Base-by-base conservation (phyloP, 1,140 invertebrate genomes). In the Drosophila paulistorum region DNA sequence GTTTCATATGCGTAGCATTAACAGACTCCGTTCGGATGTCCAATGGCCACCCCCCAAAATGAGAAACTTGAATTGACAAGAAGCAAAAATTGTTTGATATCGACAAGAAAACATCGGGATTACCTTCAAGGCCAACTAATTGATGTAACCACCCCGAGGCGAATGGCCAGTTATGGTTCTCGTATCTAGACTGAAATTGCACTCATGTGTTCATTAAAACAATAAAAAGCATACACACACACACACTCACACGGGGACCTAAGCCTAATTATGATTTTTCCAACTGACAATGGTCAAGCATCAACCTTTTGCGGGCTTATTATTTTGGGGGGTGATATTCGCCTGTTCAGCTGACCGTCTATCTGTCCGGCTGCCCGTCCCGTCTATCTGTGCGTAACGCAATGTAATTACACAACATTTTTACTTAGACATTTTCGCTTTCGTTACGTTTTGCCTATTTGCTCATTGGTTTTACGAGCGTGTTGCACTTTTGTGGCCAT, bases 331-430 rank as follows among this genome's bases (percentile, higher is more conserved):
- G 74, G 74, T 63, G 23, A 48, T 30, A 62, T 71, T 33, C 11
- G 9, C 2, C 20, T n/a, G 61, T 55, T 54, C 30, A 41, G 23
- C 17, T 11, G 17, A 23, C 9, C 42, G 51, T 64, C 42, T 48
- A 42, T 64, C 74, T 74, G 45, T 17, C 41, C 26, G 63, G 72
- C 77, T 23, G 76, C 77, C 83, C 89, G 89, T 87, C 83, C 83
- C 74, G 73, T 79, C 83, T 87, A 87, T 87, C 83, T 87, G 83
- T 87, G 84, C 83, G 83, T 87, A 87, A 87, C 84, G 83, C 77
- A 74, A 79, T 80, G 83, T 87, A 87, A 87, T 87, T 87, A 87
- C 83, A 87, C 83, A 87, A 87, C 83, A 83, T 87, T 89, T 86
- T 87, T 83, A 80, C 76, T 67, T 71, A 86, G 75, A 58, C 82